Evolutionary conservation across 2,888 invertebrate genomes (phyloP).

Genomic region (Lochmaea crataegi): DNA sequence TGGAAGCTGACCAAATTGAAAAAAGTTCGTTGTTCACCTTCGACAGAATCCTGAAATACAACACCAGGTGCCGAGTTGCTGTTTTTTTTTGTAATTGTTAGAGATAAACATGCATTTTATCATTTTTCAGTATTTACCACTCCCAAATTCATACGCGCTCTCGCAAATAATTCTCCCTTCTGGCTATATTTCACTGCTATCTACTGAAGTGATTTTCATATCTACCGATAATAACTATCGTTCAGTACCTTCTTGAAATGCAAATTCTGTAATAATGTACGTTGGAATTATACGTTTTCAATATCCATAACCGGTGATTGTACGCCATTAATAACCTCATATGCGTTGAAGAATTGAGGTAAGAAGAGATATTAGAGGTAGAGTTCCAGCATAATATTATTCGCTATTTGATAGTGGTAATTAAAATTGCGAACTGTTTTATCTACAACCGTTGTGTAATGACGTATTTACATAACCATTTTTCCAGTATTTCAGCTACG

Average conservation of each 20-base stretch:
- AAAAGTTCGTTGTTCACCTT: no score
- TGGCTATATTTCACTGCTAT: conserved; percentile 16
- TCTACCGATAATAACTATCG: conserved; percentile 24
- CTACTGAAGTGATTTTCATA: conserved; percentile 23
- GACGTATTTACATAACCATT: no score
- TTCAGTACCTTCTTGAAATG: conserved; percentile 31
- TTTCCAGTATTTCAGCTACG: no score
- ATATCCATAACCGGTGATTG: conserved; percentile 33
- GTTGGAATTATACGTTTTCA: conserved; percentile 30
- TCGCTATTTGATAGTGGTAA: neutral
- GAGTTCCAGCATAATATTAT: no score
- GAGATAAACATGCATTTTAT: neutral
- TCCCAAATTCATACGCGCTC: neutral
- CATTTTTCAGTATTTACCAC: conserved; percentile 6
- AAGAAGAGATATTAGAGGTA: neutral
- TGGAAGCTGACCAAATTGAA: no score
- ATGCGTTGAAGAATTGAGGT: conserved; percentile 15
- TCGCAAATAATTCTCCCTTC: conserved; percentile 1
- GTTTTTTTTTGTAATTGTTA: no score
- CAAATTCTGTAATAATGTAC: conserved; percentile 14
- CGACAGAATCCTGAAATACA: no score
- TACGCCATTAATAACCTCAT: conserved; percentile 26
- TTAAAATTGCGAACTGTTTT: neutral
- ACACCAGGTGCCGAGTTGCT: no score
- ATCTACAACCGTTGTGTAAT: no score